Conservation (phyloP, 2,888 invertebrate genomes). For the Nemotelus nigrinus region DNA sequence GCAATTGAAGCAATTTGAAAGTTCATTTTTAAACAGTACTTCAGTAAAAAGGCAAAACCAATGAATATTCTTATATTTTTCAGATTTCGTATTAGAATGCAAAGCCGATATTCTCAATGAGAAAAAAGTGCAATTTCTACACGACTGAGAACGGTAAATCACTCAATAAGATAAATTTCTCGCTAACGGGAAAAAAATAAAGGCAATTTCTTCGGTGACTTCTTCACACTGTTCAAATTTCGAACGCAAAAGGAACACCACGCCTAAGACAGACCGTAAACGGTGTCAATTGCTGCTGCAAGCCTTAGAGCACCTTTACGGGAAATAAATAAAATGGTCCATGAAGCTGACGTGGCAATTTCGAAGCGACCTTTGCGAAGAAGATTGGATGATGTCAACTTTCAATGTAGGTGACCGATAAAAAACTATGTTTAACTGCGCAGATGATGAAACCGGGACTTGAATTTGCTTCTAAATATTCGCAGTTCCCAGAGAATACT, state of each 20-base stretch:
- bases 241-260: not conserved
- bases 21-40: too few species aligned
- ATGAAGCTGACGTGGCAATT: not conserved
- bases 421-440: not conserved
- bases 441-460: not conserved
- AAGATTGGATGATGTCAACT: not conserved
- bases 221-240: not conserved
- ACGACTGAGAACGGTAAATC: too few species aligned
- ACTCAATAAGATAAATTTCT: too few species aligned
- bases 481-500: not conserved
- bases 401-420: not conserved
- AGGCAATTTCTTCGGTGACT: not conserved
- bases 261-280: too few species aligned
- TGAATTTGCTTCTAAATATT: not conserved
- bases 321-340: not conserved
- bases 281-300: too few species aligned
- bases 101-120: too few species aligned
- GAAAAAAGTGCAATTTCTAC: too few species aligned
- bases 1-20: too few species aligned
- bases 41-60: too few species aligned
- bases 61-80: too few species aligned
- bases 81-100: too few species aligned
- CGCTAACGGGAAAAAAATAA: not conserved
- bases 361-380: not conserved
- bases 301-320: too few species aligned